Base-by-base conservation (phyloP, 1,140 invertebrate species). In the Euschistus heros region DNA sequence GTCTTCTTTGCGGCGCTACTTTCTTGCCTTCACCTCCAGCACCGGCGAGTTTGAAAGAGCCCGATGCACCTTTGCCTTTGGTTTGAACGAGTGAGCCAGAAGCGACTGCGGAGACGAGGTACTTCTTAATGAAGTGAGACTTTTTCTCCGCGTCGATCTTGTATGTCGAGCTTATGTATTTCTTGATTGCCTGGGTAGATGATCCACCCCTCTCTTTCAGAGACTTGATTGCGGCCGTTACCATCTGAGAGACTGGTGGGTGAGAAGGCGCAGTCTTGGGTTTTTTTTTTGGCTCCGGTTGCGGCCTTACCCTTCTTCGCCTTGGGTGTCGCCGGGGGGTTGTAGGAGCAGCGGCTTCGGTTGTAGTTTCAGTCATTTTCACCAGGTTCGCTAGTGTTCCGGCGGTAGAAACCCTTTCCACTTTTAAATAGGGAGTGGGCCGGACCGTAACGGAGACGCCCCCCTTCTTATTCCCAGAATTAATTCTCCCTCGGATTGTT, bases 161-260 rank as follows among this genome's bases (percentile, higher is more conserved):
- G 72, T 78, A 79, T 8, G 71, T 76, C 1, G 74, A 68, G 0
- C 72, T 68, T 46, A 81, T 79, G 72, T 80, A 82, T 69, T 82
- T 82, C 67, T 81, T 80, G 70, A 82, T 81, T 15, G 79, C 79
- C 60, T 78, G 76, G 0, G 80, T 69, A 0, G 80, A 81, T 0
- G 80, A 80, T 7, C 81, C 80, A 17, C 73, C 74, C 13, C 76
- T 72, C 65, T 81, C 81, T 27, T 80, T 81, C 47, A 83, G 66
- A 1, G 68, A 66, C 20, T 73, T 74, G 66, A 84, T 82, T 5
- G 81, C 81, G 10, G 74, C 74, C 15, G 72, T 74, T 10, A 83
- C 75, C 76, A 77, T 76, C 8, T 73, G 69, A 7, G 74, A 69
- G 0, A 73, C 72, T 5, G 70, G 71, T 4, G 75, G 75, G 68